phyloP scores from a whole-genome alignment of 2,888 invertebrate species.

The Oligia fasciuncula region DNA sequence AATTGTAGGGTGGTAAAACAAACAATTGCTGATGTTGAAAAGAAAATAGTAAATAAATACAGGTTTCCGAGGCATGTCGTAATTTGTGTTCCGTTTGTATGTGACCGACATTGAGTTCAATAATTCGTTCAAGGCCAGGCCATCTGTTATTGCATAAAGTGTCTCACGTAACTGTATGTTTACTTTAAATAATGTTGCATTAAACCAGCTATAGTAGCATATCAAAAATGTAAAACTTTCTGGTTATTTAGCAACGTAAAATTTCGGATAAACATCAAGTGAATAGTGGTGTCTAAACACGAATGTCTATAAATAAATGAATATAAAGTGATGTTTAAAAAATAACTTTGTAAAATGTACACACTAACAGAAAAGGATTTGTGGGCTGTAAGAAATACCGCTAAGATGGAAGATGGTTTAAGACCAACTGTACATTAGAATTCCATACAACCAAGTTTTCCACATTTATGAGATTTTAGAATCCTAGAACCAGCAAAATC shows the following conservation, averaged over 20 bases:
- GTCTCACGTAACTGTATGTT: conserved; percentile 68
- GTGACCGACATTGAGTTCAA: conserved; percentile 77
- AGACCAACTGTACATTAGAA: conserved; percentile 16
- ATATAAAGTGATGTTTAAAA: conserved; percentile 18
- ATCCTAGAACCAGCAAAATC: neutral
- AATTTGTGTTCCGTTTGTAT: conserved; percentile 74
- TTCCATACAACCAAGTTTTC: neutral
- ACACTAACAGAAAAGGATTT: conserved; percentile 22
- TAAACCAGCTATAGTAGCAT: conserved; percentile 15
- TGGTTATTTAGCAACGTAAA: conserved; percentile 34
- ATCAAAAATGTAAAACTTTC: conserved; percentile 10
- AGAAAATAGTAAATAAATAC: conserved; percentile 66
- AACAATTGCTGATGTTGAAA: conserved; percentile 37
- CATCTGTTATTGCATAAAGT: conserved; percentile 77
- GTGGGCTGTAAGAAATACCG: conserved; percentile 7
- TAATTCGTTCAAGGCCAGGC: conserved; percentile 82
- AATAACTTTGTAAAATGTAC: conserved; percentile 22
- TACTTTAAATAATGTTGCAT: conserved; percentile 34
- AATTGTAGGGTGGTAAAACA: conserved; percentile 38
- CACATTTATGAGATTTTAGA: neutral
- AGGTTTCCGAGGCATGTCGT: conserved; percentile 73
- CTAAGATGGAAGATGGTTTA: conserved; percentile 18
- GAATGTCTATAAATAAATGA: conserved; percentile 35
- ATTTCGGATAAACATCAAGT: conserved; percentile 31
- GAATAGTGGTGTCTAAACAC: conserved; percentile 37